Evolutionary conservation across 1,140 invertebrate species (phyloP), one percentile per base, ranked within the genome.

Genomic region (Mesaphorura yosii): DNA sequence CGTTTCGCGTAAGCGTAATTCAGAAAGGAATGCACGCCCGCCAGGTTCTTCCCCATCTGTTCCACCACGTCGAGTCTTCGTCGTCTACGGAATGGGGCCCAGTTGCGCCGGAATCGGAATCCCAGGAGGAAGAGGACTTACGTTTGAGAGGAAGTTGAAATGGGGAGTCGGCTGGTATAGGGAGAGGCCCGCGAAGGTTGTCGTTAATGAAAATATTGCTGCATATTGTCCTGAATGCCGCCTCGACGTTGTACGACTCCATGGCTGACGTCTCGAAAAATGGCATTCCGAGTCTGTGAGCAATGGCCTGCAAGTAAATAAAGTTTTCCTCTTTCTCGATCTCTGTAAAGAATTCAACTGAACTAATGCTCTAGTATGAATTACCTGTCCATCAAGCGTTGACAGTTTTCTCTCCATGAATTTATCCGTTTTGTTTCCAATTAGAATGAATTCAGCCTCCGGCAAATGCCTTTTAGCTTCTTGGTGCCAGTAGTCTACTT

Each of bases 191-290:
- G 26, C 10, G 34, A n/a, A n/a, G n/a, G n/a, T n/a, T n/a, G n/a
- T n/a, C n/a, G 19, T 29, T 23, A 12, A 49, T 38, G n/a, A 55
- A 40, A 34, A 55, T 44, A 1, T 27, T 37, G 0, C 26, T 48
- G 1, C 46, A 34, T 15, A 88, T 51, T 83, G 83, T 62, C 84
- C 72, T 68, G 86, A 84, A 51, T 3, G 53, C 58, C 31, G 53
- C 53, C 39, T 59, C 58, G 12, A 87, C 85, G 66, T 87, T 87
- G 60, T 83, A 75, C 63, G 83, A 83, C 64, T 82, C 86, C 74
- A 87, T 87, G 29, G 85, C 85, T 19, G 84, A 86, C 38, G 85
- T 87, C 73, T 88, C 85, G 81, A 87, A 84, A 72, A 87, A 88
- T 47, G 83, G 76, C 40, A 87, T 83, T 69, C 81, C 81, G 69